Conservation (phyloP, 2,888 invertebrate species). For the Drosophila imparisetae region DNA sequence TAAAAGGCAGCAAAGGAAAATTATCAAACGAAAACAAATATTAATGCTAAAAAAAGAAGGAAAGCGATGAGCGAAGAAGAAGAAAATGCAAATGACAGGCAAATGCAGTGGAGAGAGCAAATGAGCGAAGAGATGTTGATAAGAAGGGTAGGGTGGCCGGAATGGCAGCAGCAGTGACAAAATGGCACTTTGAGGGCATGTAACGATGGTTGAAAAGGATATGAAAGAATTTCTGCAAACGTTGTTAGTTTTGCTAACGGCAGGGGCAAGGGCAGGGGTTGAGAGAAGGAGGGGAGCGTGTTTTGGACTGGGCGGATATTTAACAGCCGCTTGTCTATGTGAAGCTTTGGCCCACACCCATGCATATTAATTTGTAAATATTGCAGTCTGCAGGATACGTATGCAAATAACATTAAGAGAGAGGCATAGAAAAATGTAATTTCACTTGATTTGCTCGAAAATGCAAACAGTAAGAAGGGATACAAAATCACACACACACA, state of each 20-base stretch:
- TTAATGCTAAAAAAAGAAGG: slow-evolving; percentile 60
- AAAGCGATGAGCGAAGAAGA: slow-evolving; percentile 29
- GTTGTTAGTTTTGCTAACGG: slow-evolving; percentile 62
- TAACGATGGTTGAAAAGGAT: slow-evolving; percentile 74
- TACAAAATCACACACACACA: slow-evolving; percentile 24
- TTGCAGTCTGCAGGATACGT: slow-evolving; percentile 78
- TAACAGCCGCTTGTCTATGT: slow-evolving; percentile 23
- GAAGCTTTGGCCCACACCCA: slow-evolving; percentile 27
- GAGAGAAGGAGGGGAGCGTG: background rate
- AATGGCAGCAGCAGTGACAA: slow-evolving; percentile 57
- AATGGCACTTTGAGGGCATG: slow-evolving; percentile 80
- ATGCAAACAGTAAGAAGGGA: slow-evolving; percentile 57
- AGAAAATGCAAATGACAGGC: slow-evolving; percentile 75
- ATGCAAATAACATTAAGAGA: slow-evolving; percentile 80
- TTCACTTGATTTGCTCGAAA: slow-evolving; percentile 80
- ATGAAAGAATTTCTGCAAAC: slow-evolving; percentile 78
- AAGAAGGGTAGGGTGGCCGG: slow-evolving; percentile 19
- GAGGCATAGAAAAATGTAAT: slow-evolving; percentile 76
- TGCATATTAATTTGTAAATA: slow-evolving; percentile 75
- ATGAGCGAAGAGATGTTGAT: background rate
- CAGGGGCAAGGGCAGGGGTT: background rate
- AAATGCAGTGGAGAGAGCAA: slow-evolving; percentile 33
- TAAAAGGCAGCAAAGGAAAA: slow-evolving; percentile 79
- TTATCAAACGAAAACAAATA: slow-evolving; percentile 82
- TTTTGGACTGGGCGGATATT: background rate